phyloP scores from a whole-genome alignment of 2,797 vertebrate genomes.

The Meda fulgida region DNA sequence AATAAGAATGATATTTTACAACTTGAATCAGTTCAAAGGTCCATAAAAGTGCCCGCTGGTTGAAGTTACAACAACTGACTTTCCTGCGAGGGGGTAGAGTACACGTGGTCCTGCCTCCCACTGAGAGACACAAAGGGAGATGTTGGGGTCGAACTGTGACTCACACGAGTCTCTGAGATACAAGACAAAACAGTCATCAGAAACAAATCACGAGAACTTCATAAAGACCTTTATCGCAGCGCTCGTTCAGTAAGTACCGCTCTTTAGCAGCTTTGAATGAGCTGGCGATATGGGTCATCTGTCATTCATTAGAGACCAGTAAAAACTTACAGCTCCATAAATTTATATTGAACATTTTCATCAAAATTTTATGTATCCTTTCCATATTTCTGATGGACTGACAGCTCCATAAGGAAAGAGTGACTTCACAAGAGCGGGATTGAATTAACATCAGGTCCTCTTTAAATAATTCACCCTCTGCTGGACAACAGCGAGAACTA shows the following conservation, averaged over 20 bases:
- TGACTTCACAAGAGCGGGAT: background rate
- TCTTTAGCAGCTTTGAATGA: background rate
- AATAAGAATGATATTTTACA: constrained; percentile 8
- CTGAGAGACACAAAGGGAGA: constrained; percentile 44
- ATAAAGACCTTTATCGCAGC: background rate
- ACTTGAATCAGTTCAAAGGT: background rate
- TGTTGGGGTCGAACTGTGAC: constrained; percentile 20
- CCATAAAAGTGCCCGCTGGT: constrained; percentile 10
- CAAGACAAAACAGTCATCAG: constrained; percentile 55
- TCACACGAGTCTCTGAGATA: constrained; percentile 18
- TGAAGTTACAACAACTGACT: constrained; percentile 42
- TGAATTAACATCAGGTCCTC: background rate
- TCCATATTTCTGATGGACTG: constrained; percentile 16
- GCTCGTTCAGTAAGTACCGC: background rate
- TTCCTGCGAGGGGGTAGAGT: constrained; percentile 10
- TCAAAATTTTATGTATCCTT: background rate
- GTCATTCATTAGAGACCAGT: constrained; percentile 32
- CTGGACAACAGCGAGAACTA: background rate
- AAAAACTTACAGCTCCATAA: constrained; percentile 30
- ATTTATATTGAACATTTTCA: constrained; percentile 31
- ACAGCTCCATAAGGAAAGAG: background rate
- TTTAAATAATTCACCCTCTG: constrained; percentile 28
- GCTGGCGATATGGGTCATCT: background rate
- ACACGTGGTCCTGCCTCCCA: constrained; percentile 33
- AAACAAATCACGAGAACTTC: constrained; percentile 29